Percentiles rank a stretch among this genome's conserved stretches.
These are phyloP conservation scores for Oxygymnocypris stewartii DNA, from an alignment of 2,113 vertebrate genomes.

Conservation along the genomic window DNA sequence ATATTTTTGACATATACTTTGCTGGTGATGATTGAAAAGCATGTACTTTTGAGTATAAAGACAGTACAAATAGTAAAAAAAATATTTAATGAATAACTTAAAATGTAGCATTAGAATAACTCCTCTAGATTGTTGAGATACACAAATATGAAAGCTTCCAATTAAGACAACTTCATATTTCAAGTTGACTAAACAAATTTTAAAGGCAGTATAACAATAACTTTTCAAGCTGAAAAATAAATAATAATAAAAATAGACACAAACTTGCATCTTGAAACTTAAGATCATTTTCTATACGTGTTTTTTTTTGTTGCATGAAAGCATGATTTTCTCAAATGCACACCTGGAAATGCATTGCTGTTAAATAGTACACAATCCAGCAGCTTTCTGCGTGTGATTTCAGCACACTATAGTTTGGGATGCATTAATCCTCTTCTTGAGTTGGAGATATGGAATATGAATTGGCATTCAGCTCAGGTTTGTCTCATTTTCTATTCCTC, in stretches of 20 bases:
- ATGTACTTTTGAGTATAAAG: not conserved
- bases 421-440: not conserved
- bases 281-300: not conserved
- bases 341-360: not conserved
- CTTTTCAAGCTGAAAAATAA: not conserved
- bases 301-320: not conserved
- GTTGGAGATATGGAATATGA: not conserved
- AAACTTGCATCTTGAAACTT: not conserved
- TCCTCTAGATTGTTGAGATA: not conserved
- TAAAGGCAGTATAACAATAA: not conserved
- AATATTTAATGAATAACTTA: not conserved
- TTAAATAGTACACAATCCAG: too few relatives aligned
- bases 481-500: not conserved
- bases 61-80: not conserved
- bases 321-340: too few relatives aligned
- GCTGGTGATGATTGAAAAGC: not conserved
- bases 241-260: not conserved
- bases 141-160: not conserved
- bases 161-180: not conserved
- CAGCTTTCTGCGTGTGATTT: not conserved
- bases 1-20: not conserved
- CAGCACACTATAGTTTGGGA: not conserved
- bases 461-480: not conserved
- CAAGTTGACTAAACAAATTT: not conserved
- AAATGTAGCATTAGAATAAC: not conserved